Conservation (phyloP, 2,113 vertebrate genomes). For the Myiopsitta monachus region DNA sequence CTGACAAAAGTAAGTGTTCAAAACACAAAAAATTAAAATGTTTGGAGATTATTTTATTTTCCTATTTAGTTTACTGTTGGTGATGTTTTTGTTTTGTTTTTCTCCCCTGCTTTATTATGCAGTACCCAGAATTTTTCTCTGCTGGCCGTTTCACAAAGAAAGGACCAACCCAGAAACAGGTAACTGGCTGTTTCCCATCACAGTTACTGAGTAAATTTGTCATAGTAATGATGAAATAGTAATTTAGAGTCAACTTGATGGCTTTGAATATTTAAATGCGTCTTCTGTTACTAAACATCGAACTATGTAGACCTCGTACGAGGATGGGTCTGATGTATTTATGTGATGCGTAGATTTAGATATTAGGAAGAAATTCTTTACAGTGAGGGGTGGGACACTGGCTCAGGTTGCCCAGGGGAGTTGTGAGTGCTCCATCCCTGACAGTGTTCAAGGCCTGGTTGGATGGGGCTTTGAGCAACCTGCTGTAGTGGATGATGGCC, state of each 20-base stretch:
- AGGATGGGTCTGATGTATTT: not conserved
- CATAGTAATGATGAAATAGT: not conserved
- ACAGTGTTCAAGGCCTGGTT: not conserved
- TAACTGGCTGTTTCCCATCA: conserved; percentile 49
- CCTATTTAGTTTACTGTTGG: not conserved
- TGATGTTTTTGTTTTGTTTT: not conserved
- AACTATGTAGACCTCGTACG: accelerated
- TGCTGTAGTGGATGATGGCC: not conserved
- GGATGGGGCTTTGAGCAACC: not conserved
- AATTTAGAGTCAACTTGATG: not conserved
- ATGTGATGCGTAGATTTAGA: not conserved
- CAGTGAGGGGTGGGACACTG: not conserved
- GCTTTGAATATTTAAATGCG: not conserved
- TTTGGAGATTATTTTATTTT: not conserved
- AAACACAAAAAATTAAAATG: not conserved
- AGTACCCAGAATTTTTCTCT: conserved; percentile 94
- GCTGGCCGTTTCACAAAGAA: conserved; percentile 86
- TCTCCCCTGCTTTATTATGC: not conserved
- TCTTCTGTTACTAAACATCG: not conserved
- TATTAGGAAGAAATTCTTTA: not conserved
- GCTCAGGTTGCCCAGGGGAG: not conserved
- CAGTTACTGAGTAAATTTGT: not conserved
- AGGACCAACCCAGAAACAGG: conserved; percentile 94
- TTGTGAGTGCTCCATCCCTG: not conserved
- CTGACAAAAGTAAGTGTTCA: conserved; percentile 84